A percentile compares a stretch with the other conserved stretches of the same genome.
Conservation (phyloP, 2,113 vertebrate genomes). For the Microcebus griseorufus region DNA sequence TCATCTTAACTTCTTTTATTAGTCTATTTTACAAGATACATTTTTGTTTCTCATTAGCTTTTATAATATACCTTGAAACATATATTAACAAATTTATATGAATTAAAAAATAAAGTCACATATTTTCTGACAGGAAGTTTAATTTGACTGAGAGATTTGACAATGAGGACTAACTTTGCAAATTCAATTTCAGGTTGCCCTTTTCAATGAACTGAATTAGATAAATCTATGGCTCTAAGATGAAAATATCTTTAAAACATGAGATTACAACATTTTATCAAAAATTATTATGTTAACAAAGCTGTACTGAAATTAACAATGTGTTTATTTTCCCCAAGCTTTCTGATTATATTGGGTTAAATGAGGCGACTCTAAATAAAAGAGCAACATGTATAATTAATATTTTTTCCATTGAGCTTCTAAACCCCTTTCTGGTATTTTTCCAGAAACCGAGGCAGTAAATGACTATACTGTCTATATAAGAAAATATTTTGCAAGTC, state of each 20-base stretch:
- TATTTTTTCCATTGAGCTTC: neutral
- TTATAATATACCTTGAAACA: neutral
- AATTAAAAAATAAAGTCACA: neutral
- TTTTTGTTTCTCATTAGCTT: neutral
- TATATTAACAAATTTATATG: neutral
- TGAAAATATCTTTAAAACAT: neutral
- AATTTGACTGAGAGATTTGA: neutral
- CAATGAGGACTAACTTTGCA: neutral
- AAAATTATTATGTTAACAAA: neutral
- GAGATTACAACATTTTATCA: neutral
- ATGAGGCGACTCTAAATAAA: neutral
- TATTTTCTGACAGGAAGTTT: neutral
- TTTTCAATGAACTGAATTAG: neutral
- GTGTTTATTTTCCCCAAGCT: neutral
- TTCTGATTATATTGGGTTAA: neutral
- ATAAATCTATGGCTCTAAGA: neutral
- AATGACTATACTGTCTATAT: neutral
- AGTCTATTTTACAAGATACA: neutral
- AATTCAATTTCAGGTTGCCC: neutral
- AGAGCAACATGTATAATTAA: neutral
- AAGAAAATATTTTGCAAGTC: slow-evolving; percentile 21
- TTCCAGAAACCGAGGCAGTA: neutral
- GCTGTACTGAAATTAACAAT: neutral
- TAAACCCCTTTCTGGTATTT: neutral
- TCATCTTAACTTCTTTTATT: neutral